Conservation (phyloP, 2,113 vertebrate genomes). For the Galeopterus variegatus region DNA sequence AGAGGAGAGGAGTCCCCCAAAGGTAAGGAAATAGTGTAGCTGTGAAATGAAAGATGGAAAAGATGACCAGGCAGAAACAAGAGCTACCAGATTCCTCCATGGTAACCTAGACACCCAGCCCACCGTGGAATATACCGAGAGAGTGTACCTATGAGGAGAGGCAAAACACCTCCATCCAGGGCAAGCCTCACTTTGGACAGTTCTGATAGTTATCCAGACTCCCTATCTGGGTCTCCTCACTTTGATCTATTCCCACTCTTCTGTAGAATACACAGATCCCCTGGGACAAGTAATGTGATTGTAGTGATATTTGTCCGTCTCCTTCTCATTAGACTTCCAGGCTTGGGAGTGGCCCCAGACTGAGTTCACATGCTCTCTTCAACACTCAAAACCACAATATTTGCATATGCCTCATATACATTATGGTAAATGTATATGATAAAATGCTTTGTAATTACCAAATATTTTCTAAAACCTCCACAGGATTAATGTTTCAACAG, state of each 20-base stretch:
- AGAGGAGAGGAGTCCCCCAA: not conserved
- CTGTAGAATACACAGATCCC: not conserved
- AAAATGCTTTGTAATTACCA: constrained; percentile 63
- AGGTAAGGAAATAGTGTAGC: not conserved
- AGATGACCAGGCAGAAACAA: not conserved
- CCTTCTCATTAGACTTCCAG: not conserved
- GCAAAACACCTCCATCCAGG: not conserved
- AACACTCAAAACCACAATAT: constrained; percentile 35
- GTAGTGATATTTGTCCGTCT: not conserved
- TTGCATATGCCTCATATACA: constrained; percentile 50
- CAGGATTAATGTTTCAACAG: constrained; percentile 57
- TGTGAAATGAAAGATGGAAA: not conserved
- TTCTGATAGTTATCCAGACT: not conserved
- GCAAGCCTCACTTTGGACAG: not conserved
- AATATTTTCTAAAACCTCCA: constrained; percentile 65
- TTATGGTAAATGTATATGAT: constrained; percentile 55
- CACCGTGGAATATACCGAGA: not conserved
- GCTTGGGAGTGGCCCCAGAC: constrained; percentile 54
- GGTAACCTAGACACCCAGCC: not conserved
- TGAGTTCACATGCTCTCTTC: constrained; percentile 61
- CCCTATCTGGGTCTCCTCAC: not conserved
- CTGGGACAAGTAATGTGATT: not conserved
- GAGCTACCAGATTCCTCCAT: not conserved
- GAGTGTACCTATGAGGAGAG: not conserved
- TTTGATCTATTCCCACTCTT: not conserved